These are phyloP conservation scores for Megamerina dolium DNA, from an alignment of 2,888 invertebrate species.

Conservation along the genomic window DNA sequence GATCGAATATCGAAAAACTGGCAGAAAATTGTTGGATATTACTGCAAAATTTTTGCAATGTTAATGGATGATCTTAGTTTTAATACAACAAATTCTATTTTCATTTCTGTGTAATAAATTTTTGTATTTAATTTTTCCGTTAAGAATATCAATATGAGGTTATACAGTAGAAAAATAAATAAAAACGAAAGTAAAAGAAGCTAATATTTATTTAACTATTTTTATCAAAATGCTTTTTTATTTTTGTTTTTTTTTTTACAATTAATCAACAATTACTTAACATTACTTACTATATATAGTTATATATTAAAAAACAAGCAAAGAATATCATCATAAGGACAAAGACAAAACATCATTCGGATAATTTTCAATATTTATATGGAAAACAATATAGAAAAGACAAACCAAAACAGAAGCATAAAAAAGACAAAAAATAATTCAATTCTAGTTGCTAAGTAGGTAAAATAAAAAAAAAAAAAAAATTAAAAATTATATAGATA, in stretches of 20 bases:
- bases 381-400: constrained; percentile 15
- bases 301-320: constrained; percentile 6
- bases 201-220: constrained; percentile 23
- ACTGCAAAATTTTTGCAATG: no score
- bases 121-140: no score
- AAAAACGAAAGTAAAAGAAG: constrained; percentile 26
- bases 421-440: constrained; percentile 23
- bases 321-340: constrained; percentile 2
- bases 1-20: no score
- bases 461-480: constrained; percentile 10
- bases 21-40: no score
- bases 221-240: no score
- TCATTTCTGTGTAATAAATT: no score
- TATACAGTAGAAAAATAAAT: no score
- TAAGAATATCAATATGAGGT: no score
- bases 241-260: no score
- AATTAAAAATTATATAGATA: constrained; percentile 9
- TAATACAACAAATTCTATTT: no score
- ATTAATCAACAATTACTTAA: no score
- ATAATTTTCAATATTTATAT: not conserved
- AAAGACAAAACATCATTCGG: not conserved
- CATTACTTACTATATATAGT: constrained; percentile 7
- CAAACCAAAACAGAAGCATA: constrained; percentile 19
- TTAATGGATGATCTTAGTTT: no score
- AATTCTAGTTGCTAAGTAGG: constrained; percentile 13